Evolutionary conservation across 2,797 vertebrate species (phyloP), one percentile per base, ranked within the genome.

Genomic region (Sebastes vulpes): DNA sequence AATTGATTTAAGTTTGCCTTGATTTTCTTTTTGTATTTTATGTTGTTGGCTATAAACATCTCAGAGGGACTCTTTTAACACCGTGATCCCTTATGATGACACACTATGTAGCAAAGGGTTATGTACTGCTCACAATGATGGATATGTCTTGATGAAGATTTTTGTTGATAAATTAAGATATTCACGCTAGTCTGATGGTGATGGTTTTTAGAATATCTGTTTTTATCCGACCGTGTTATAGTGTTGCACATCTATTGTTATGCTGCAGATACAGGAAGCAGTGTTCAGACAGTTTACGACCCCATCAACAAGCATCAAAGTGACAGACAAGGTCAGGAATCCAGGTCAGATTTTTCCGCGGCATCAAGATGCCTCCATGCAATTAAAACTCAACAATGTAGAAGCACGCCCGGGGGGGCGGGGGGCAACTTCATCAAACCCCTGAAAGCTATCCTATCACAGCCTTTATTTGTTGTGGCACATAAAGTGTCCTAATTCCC

Each of bases 401-500:
- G 77, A 76, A 59, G 67, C 66, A 7, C 2, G 2, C 78, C 54
- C 31, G 2, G 11, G 42, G 25, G 1, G 76, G 74, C 75, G 69
- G 48, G n/a, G 26, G 26, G 69, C n/a, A 23, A 48, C 42, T 46
- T 46, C 71, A 5, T 58, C 28, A 77, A 69, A 83, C 58, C 82
- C 70, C 21, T 35, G 18, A 82, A 73, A 65, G 67, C 69, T 59
- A 6, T 80, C 69, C 72, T 57, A 77, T 84, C 81, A 75, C 66
- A 70, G 70, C 72, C 48, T 81, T 73, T 81, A 71, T 84, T 90
- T 87, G 75, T 84, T 87, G 63, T 85, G 76, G 75, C 86, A 80
- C 79, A 59, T 64, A 53, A 72, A 77, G 77, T 79, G 87, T 83
- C 87, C 81, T 86, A 69, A 89, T 86, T 91, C 84, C 81, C 79